Evolutionary conservation across 2,113 vertebrate genomes (phyloP), one percentile per base, ranked within the genome.

Genomic region (Gavialis gangeticus): DNA sequence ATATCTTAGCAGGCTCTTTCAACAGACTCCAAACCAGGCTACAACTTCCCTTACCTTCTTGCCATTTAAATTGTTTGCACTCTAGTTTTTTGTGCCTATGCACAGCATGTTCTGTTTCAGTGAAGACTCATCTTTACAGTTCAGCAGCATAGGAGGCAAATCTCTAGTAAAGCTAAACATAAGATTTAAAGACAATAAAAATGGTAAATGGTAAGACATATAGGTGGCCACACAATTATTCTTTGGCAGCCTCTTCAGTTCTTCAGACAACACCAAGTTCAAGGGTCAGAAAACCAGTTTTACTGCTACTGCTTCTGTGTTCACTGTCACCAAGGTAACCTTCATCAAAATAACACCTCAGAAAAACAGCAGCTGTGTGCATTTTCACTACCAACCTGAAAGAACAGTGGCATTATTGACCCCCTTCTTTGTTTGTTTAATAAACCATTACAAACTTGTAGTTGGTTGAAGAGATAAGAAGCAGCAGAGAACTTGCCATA

Each of bases 11-110:
- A 64, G 95, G 91, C 95, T 95, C 90, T 89, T 88, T 97, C 93
- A 96, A 96, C 96, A 95, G 64, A 94, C 88, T 88, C n/a, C 96
- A 91, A 96, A 94, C 84, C 88, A 87, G 96, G 90, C 86, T 96
- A 28, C 88, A 92, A 81, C 81, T 92, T 96, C 64, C 22, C n/a
- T 76, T 75, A 69, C 79, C 25, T 37, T 95, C 55, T 79, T 77
- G n/a, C 71, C 60, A 77, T 80, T 95, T 85, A 79, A 85, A 78
- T 90, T 75, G 88, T 95, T 92, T 97, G 88, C 92, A 82, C 92
- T 93, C 91, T 64, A 84, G 87, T 59, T 94, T 87, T 95, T 92
- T 86, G 86, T 94, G 88, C 79, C 87, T 91, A 66, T 82, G 81
- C 92, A 84, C 67, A 91, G 55, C 79, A 67, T 96, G 84, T 94